These are phyloP conservation scores for Acyrthosiphon pisum DNA, from an alignment of 1,140 invertebrate species.

Conservation along the genomic window DNA sequence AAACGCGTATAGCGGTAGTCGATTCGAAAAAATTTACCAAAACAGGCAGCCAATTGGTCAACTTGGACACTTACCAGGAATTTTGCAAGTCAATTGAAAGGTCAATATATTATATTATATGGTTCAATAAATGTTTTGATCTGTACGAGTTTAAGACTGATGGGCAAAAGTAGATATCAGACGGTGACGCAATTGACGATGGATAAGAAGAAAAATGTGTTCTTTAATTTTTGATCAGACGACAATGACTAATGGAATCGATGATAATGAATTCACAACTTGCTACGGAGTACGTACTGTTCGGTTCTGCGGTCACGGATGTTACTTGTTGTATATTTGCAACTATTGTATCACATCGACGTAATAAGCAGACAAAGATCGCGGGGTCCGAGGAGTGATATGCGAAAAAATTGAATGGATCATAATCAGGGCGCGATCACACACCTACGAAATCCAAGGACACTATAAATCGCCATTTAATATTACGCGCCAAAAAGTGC, in stretches of 20 bases:
- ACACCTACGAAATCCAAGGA: slow-evolving; percentile 51
- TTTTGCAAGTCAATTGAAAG: background rate
- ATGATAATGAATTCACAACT: background rate
- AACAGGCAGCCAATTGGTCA: background rate
- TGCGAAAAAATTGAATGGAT: slow-evolving; percentile 10
- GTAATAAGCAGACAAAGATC: slow-evolving; percentile 9
- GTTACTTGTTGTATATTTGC: background rate
- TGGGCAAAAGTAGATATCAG: background rate
- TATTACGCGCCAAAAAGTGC: slow-evolving; percentile 38
- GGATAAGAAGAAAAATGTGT: background rate
- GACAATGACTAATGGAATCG: background rate
- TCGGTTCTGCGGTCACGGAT: background rate
- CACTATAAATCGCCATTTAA: background rate
- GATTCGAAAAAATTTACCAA: background rate
- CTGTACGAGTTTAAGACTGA: background rate
- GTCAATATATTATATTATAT: background rate
- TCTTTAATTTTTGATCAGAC: background rate
- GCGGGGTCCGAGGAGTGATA: background rate
- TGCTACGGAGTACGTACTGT: background rate
- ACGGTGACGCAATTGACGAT: background rate
- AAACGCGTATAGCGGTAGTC: background rate
- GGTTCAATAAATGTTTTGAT: background rate
- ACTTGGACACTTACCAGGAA: slow-evolving; percentile 40
- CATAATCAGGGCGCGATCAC: slow-evolving; percentile 42
- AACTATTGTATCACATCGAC: background rate